These are phyloP conservation scores for Peromyscus californicus DNA, from an alignment of 2,113 vertebrate genomes.

Conservation along the genomic window DNA sequence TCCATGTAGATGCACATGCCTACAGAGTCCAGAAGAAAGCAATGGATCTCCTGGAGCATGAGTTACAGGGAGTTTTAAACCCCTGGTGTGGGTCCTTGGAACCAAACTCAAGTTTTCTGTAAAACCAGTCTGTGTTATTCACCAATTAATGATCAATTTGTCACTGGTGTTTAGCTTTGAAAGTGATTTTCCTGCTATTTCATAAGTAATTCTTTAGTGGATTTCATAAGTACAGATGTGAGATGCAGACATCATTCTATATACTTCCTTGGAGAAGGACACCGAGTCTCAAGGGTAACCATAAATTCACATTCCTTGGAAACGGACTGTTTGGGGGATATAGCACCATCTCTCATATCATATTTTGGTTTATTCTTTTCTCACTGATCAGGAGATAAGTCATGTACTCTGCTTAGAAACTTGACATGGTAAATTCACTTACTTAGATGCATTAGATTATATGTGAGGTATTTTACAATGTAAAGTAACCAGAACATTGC, in stretches of 20 bases:
- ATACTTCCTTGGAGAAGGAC: background rate
- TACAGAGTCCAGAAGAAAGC: background rate
- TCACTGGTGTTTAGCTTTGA: background rate
- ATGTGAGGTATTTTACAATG: background rate
- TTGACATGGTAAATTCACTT: background rate
- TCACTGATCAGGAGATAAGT: background rate
- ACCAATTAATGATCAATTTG: background rate
- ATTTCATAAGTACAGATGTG: background rate
- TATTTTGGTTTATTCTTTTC: background rate
- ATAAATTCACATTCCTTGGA: background rate
- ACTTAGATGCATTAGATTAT: background rate
- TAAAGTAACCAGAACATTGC: background rate
- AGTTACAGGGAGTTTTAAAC: background rate
- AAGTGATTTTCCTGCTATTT: background rate
- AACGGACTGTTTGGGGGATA: accelerated
- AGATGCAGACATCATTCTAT: background rate
- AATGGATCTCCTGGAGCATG: background rate
- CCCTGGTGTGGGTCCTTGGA: background rate
- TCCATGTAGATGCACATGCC: background rate
- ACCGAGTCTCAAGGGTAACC: background rate
- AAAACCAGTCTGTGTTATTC: background rate
- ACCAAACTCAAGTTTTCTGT: background rate
- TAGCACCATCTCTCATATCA: background rate
- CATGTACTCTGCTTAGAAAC: background rate
- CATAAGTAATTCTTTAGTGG: background rate